Evolutionary conservation across 2,888 invertebrate genomes (phyloP).

Genomic region (Linnaemya vulpina): DNA sequence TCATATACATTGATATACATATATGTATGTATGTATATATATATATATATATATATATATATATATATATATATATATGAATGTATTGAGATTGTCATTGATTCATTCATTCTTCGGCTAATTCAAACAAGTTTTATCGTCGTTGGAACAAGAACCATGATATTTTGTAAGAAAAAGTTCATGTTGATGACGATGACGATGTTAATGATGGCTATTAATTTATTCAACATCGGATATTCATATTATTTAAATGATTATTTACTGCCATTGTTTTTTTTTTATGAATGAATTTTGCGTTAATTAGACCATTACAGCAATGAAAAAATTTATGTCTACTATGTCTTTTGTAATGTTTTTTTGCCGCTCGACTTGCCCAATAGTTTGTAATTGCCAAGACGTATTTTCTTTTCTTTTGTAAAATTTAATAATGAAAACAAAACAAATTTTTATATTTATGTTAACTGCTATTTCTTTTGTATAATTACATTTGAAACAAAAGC

Average conservation of each 20-base stretch:
- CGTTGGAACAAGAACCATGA: constrained; percentile 38
- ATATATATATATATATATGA: no score
- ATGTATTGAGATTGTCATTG: constrained; percentile 47
- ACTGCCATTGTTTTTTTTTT: constrained; percentile 50
- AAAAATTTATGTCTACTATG: neutral
- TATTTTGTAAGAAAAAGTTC: constrained; percentile 28
- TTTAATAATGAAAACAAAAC: no score
- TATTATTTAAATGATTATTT: constrained; percentile 68
- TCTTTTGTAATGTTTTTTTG: neutral
- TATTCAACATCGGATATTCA: constrained; percentile 66
- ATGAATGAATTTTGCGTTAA: constrained; percentile 56
- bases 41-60: neutral
- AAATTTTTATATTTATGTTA: no score
- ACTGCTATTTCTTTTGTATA: no score
- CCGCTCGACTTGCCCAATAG: no score
- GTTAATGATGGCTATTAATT: constrained; percentile 70
- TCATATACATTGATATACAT: no score
- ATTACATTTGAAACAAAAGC: no score
- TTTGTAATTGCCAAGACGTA: no score
- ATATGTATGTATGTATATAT: neutral
- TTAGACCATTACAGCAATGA: neutral
- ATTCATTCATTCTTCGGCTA: constrained; percentile 52
- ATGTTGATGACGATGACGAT: constrained; percentile 47
- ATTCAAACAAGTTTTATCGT: constrained; percentile 58
- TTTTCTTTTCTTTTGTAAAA: no score